Conservation (phyloP, 2,888 invertebrate species). For the Polietes domitor region DNA sequence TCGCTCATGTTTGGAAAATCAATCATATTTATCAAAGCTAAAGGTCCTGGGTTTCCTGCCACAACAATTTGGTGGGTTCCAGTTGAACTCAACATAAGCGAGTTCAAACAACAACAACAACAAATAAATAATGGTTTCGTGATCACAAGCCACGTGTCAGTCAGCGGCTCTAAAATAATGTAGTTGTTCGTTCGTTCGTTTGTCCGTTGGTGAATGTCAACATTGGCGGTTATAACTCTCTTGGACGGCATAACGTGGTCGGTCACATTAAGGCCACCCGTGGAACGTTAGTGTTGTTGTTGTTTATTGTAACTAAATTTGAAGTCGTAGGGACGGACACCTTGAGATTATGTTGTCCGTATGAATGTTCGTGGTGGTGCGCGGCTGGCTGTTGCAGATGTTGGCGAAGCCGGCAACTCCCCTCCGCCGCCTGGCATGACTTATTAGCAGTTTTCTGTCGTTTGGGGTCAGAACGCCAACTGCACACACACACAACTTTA, state of each 20-base stretch:
- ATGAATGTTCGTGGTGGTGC: too few species aligned
- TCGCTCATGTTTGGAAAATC: conserved; percentile 43
- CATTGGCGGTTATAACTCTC: conserved; percentile 61
- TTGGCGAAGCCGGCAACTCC: conserved; percentile 56
- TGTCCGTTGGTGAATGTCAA: conserved; percentile 61
- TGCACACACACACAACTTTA: conserved; percentile 42
- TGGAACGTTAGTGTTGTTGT: conserved; percentile 38
- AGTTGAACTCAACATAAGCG: conserved; percentile 1
- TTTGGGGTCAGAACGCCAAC: conserved; percentile 65
- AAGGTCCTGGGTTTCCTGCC: conserved; percentile 60
- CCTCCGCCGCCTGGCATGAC: conserved; percentile 44
- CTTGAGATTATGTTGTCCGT: too few species aligned
- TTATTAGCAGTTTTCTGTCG: conserved; percentile 60
- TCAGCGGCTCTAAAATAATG: conserved; percentile 54
- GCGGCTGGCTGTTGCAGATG: conserved; percentile 55
- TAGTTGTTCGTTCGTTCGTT: too few species aligned
- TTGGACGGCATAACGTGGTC: conserved; percentile 32
- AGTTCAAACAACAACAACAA: neutral
- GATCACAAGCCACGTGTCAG: conserved; percentile 68
- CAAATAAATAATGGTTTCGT: conserved; percentile 55
- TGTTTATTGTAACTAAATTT: conserved; percentile 23
- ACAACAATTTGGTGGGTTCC: conserved; percentile 38
- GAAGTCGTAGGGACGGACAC: conserved; percentile 54
- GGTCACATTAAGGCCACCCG: conserved; percentile 61
- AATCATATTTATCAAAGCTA: conserved; percentile 53